Base-by-base conservation (phyloP, 2,888 invertebrate species). In the Apamea monoglypha region DNA sequence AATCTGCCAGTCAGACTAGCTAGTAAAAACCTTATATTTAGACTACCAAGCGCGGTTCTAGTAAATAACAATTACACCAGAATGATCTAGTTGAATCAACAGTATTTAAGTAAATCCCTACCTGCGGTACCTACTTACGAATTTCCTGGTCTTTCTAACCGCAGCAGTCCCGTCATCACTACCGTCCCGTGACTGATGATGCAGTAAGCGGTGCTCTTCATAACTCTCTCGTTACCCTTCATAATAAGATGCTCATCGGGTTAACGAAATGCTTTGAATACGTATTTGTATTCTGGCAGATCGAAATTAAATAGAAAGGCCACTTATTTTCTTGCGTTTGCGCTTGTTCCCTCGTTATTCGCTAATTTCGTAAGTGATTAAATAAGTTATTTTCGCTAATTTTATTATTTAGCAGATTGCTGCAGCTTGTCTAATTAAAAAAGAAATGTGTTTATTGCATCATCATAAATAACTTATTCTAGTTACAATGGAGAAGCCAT, bases 221-320 rank as follows among this genome's bases (percentile, higher is more conserved):
- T 87, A 86, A 87, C 84, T 89, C 89, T 88, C 87, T 87, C 87
- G 86, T 89, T 88, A 84, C 86, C 73, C 78, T 73, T 80, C 50
- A 53, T 83, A 86, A 73, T 75, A 64, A 66, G 56, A 80, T 74
- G 67, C 61, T 76, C 73, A 74, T 74, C 44, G 21, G n/a, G 40
- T 67, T 64, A 16, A 29, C 56, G 40, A 76, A 71, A 47, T 47
- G 53, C 18, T 77, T 74, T 67, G 7, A 63, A 47, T 64, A 29
- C 16, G 61, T 61, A 44, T 29, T 12, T 64, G 16, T 21, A 56
- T 14, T 50, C 56, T 21, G 29, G 7, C 25, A 73, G 5, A 36
- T 77, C 18, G 21, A 64, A 44, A 44, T n/a, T 32, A n/a, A 29
- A 73, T 56, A 8, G 71, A 44, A 63, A 36, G 25, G n/a, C 7